Evolutionary conservation across 2,888 invertebrate genomes (phyloP).

Genomic region (Azorinus chamasolen): DNA sequence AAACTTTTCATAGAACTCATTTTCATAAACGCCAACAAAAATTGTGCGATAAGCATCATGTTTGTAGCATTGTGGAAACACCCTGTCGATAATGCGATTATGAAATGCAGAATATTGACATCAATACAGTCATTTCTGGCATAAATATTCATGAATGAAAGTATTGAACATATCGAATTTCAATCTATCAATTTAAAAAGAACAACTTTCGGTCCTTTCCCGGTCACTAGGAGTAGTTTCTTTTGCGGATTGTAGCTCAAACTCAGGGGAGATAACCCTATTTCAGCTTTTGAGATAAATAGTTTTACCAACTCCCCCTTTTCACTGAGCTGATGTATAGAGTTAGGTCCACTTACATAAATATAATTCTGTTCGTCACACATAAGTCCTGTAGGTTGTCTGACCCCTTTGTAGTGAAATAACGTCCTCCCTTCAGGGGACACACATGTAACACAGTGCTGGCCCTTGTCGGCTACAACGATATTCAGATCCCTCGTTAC

Average conservation of each 20-base stretch:
- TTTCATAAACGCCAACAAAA: too few species aligned
- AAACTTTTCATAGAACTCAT: too few species aligned
- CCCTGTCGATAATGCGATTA: too few species aligned
- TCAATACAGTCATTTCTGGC: too few species aligned
- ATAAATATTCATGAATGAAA: too few species aligned
- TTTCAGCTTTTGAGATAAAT: constrained; percentile 59
- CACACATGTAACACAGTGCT: constrained; percentile 41
- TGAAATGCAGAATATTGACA: too few species aligned
- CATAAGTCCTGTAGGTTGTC: constrained; percentile 40
- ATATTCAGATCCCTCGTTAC: constrained; percentile 49
- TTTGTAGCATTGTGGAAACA: too few species aligned
- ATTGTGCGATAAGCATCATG: too few species aligned
- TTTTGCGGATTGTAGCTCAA: constrained; percentile 40
- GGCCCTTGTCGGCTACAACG: constrained; percentile 47
- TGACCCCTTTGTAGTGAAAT: constrained; percentile 53
- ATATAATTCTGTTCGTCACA: constrained; percentile 59
- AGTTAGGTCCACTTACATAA: constrained; percentile 52
- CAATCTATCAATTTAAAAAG: constrained; percentile 43
- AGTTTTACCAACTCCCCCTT: constrained; percentile 58
- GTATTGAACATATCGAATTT: too few species aligned
- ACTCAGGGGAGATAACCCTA: constrained; percentile 57
- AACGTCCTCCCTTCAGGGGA: constrained; percentile 39
- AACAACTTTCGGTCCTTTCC: constrained; percentile 44
- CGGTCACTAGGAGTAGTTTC: constrained; percentile 44
- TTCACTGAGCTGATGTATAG: constrained; percentile 48